Evolutionary conservation across 1,140 invertebrate genomes (phyloP), one percentile per base, ranked within the genome.

Genomic region (Drosophila santomea): DNA sequence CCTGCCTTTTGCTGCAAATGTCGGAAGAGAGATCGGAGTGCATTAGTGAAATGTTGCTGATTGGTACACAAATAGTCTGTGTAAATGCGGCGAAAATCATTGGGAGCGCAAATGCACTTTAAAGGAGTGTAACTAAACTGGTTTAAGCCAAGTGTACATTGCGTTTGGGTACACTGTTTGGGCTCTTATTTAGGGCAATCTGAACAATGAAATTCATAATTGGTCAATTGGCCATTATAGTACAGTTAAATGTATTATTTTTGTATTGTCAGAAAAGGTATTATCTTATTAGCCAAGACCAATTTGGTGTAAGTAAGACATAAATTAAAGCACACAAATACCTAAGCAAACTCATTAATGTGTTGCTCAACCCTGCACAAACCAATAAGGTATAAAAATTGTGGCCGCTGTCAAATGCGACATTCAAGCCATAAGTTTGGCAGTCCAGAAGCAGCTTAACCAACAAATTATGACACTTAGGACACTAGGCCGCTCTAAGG

Each of bases 1-100:
- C 75, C 84, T 78, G 79, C 72, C 57, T 71, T 74, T 74, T 78
- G 82, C 84, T 88, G 67, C 52, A 73, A 66, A 84, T 62, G 67
- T 85, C 78, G 84, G 80, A 78, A 86, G 69, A 57, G 51, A 66
- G 61, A 73, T 73, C 68, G 48, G 54, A 59, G 58, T 62, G 47
- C 35, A 74, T 77, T 80, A 86, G 66, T 73, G 61, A 86, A 78
- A 85, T 67, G 54, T 75, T 75, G 54, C 3, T 43, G 55, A 56
- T 67, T 66, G 54, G 54, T 75, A 67, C 54, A 76, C 35, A 50
- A 76, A 64, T 47, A 52, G 52, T 71, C 64, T 39, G 15, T 44
- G 44, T 41, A 50, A 71, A 69, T 20, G 45, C 51, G 20, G 36
- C 43, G 20, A 48, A 71, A 71, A 39, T 69, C 67, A 28, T 57